Evolutionary conservation across 92 coral and sea anemone species (phyloP), one percentile per base, ranked within the genome.

Genomic region (Isaurus tuberculatus): DNA sequence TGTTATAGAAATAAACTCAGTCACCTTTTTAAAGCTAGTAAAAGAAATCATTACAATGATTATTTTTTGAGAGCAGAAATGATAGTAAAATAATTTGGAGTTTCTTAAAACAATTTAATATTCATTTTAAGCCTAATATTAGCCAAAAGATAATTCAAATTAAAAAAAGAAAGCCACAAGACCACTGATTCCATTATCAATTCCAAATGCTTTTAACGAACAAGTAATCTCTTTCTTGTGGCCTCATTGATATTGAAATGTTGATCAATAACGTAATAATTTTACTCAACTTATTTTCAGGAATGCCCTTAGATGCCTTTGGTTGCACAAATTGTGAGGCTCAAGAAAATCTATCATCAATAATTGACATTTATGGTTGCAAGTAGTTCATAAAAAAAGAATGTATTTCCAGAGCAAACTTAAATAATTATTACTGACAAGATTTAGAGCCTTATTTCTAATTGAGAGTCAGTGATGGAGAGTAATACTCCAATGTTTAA

Each of bases 401-500:
- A 17, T 17, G 20, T 51, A 9, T 51, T 4, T 51, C 60, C 60
- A 51, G 60, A 51, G 60, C 2, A 51, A 17, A 51, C 20, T 4
- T 51, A 17, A 51, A 9, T 51, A 51, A 17, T 10, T 51, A 51
- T 2, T 9, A 13, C 16, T 6, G 16, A 10, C 20, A 17, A 51
- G 60, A 40, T 51, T 17, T 51, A 51, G 60, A 17, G 16, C 60
- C 60, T 51, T 51, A 40, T 26, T n/a, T n/a, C n/a, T n/a, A n/a
- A n/a, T n/a, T n/a, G 15, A 11, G 42, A 65, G 40, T 65, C 71
- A 65, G 11, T 29, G 71, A 34, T 65, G 31, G 71, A 29, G 71
- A 34, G 49, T 69, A 69, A 69, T 69, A 8, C 20, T 69, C 49
- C 73, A 69, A 14, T 69, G 48, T 63, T 63, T 63, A 10, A 63